Base-by-base conservation (phyloP, 1,140 invertebrate species). In the Apis laboriosa region DNA sequence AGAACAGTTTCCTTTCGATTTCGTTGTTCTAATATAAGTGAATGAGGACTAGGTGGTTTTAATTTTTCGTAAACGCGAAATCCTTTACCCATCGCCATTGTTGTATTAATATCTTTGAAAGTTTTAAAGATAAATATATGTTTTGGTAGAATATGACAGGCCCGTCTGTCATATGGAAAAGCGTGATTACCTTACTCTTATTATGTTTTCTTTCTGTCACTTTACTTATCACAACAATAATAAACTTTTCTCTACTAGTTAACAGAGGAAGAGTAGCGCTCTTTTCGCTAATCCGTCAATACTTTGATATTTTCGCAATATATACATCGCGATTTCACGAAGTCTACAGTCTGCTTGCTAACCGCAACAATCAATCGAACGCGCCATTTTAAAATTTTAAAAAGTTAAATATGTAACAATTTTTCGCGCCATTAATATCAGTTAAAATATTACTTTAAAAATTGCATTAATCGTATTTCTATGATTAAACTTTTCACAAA, bases 1-100 rank as follows among this genome's bases (percentile, higher is more conserved):
- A 99, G 95, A 61, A 99, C 94, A 71, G 97, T 97, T 84, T 97
- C 96, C 90, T 97, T 97, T 94, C 97, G 97, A 92, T 97, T 97
- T 92, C 98, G 96, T 90, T 98, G 97, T 92, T 98, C 98, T 79
- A 99, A 94, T 73, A 99, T 95, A 85, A 99, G 95, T 92, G 97
- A 98, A 91, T 98, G 98, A n/a, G 97, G 97, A 93, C 96, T 97
- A 70, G 97, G 96, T 19, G 97, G 96, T 86, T 96, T 96, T 84
- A 97, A 96, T 94, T 98, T 98, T 93, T 98, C 97, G 88, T 97
- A 96, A 86, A 99, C 96, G 89, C 98, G 97, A 94, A 98, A 99
- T 72, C 96, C 96, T 95, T 99, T 98, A 88, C 97, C 98, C 96
- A 99, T 97, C 91, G 98, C 97, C 98, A 98, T 98, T 89, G 87